phyloP scores from a whole-genome alignment of 1,140 invertebrate genomes.

The Ephestia elutella region DNA sequence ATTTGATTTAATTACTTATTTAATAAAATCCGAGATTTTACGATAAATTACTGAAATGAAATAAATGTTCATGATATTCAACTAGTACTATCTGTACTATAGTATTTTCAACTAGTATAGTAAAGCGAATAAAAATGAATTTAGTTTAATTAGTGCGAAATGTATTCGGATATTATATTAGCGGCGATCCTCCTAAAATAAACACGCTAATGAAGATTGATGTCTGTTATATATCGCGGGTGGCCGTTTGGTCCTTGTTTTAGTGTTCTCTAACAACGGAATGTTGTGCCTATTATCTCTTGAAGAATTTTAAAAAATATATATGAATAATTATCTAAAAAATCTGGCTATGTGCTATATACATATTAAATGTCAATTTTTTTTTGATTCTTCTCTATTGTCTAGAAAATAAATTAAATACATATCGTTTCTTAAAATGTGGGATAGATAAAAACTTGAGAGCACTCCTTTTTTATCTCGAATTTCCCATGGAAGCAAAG shows the following conservation, averaged over 20 bases:
- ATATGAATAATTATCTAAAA: too few relatives aligned
- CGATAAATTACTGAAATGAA: too few relatives aligned
- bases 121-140: not conserved
- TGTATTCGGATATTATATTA: conserved; percentile 13
- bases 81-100: not conserved
- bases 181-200: conserved; percentile 22
- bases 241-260: conserved; percentile 22
- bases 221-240: conserved; percentile 19
- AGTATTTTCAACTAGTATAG: not conserved
- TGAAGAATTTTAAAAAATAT: not conserved
- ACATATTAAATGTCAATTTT: too few relatives aligned
- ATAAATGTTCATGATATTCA: not conserved
- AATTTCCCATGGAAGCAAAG: too few relatives aligned
- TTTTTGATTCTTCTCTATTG: too few relatives aligned
- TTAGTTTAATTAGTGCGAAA: conserved; percentile 14
- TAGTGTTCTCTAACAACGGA: conserved; percentile 8
- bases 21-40: too few relatives aligned
- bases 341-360: too few relatives aligned
- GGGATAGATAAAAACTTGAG: too few relatives aligned
- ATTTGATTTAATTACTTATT: too few relatives aligned
- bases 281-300: not conserved
- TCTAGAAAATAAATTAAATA: too few relatives aligned
- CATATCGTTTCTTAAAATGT: too few relatives aligned
- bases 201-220: conserved; percentile 28
- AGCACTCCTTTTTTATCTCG: too few relatives aligned